These are phyloP conservation scores for Boloria selene DNA, from an alignment of 2,888 invertebrate genomes.

Conservation along the genomic window DNA sequence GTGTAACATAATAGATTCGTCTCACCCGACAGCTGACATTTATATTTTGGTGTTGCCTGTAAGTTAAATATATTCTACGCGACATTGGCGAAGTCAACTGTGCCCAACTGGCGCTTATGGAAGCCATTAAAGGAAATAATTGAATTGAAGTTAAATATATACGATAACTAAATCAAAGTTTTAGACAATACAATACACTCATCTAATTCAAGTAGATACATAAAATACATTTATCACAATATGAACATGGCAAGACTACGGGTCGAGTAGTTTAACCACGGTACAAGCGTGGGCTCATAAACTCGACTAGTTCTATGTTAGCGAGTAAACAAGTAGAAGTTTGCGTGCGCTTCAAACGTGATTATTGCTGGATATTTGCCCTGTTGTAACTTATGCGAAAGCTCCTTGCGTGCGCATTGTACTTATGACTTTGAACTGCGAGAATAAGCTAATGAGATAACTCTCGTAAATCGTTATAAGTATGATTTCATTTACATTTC, in stretches of 20 bases:
- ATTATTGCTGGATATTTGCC: constrained; percentile 26
- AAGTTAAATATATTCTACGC: too few species aligned
- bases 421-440: constrained; percentile 6
- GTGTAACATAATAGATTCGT: too few species aligned
- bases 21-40: too few species aligned
- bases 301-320: constrained; percentile 14
- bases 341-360: constrained; percentile 20
- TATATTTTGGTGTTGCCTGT: too few species aligned
- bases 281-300: constrained; percentile 12
- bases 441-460: constrained; percentile 7
- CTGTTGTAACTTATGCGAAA: constrained; percentile 21
- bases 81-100: too few species aligned
- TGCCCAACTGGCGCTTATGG: too few species aligned
- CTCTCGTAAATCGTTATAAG: too few species aligned
- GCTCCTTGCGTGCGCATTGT: constrained; percentile 10
- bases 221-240: constrained; percentile 8
- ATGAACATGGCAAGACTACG: constrained; percentile 10
- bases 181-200: neutral
- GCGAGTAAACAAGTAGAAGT: constrained; percentile 18
- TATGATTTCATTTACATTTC: too few species aligned
- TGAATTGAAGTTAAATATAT: too few species aligned
- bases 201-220: neutral
- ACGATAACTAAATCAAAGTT: neutral
- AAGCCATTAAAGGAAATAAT: too few species aligned
- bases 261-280: constrained; percentile 15